Base-by-base conservation (phyloP, 2,113 vertebrate species). In the Seriola dumerili region DNA sequence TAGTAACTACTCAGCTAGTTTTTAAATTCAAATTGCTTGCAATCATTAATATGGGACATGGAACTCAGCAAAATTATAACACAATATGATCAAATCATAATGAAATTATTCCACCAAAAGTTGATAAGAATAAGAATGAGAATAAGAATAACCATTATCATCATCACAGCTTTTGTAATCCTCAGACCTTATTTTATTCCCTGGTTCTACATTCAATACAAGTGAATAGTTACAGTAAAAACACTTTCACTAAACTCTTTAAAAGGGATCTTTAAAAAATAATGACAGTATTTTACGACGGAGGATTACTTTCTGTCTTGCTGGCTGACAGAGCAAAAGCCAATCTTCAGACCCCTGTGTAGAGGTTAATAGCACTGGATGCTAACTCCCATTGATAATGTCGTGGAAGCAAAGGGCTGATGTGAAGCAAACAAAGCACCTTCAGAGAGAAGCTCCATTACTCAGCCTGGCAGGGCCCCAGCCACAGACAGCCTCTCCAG, bases 361-460 rank as follows among this genome's bases (percentile, higher is more conserved):
- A 64, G 83, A 76, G 85, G 89, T 88, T 87, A 89, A 91, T 85
- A 85, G 61, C 72, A 73, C 21, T 83, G 78, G 75, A 77, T 65
- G 40, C 76, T 64, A 83, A 87, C 85, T 82, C 75, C 61, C 78
- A 83, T 68, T 82, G 89, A 85, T 90, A 91, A 83, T 76, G 80
- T 73, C 84, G 88, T 80, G 68, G 73, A 75, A 58, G 78, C 81
- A 85, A 78, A 78, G 67, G 72, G 84, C 83, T 85, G 83, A 90
- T 88, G 72, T 63, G 64, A 84, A 42, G 84, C 87, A 84, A 85
- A 89, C 75, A 89, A 89, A 87, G 77, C 84, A 72, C 84, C 85
- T 86, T 87, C 69, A 85, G 70, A 87, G 69, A 88, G 77, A 80
- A 42, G 78, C 82, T 90, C 85, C 69, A 90, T 90, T 91, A 91